A percentile compares a stretch with the other conserved stretches of the same genome.
These are phyloP conservation scores for Trichomalopsis sarcophagae DNA, from an alignment of 1,140 invertebrate genomes.

Conservation along the genomic window DNA sequence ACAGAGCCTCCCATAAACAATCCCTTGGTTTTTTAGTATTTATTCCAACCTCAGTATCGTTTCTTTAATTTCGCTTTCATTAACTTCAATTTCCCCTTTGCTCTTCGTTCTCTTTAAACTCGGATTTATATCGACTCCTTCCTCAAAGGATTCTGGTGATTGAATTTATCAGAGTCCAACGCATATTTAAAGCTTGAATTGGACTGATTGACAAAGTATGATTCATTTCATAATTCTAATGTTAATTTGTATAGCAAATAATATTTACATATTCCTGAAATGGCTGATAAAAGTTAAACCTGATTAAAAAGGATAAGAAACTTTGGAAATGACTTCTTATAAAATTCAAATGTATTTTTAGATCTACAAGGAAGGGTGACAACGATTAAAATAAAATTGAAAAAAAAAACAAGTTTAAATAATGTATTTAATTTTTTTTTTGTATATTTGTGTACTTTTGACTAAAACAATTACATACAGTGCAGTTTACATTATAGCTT, in stretches of 20 bases:
- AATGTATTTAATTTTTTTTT: conserved; percentile 20
- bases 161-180: background rate
- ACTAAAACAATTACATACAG: conserved; percentile 38
- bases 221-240: background rate
- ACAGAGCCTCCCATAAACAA: background rate
- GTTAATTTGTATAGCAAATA: too few relatives aligned
- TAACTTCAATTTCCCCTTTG: background rate
- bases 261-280: background rate
- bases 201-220: background rate
- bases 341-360: background rate
- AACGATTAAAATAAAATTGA: background rate
- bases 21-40: background rate
- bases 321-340: background rate
- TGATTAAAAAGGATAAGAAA: background rate
- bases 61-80: background rate
- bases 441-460: conserved; percentile 35
- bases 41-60: background rate
- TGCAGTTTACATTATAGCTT: conserved; percentile 37
- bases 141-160: background rate
- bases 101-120: background rate
- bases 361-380: background rate
- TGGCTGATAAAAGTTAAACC: too few relatives aligned
- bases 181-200: background rate
- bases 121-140: background rate
- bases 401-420: conserved; percentile 4